phyloP scores from a whole-genome alignment of 2,113 vertebrate genomes.

The Alexandromys fortis region DNA sequence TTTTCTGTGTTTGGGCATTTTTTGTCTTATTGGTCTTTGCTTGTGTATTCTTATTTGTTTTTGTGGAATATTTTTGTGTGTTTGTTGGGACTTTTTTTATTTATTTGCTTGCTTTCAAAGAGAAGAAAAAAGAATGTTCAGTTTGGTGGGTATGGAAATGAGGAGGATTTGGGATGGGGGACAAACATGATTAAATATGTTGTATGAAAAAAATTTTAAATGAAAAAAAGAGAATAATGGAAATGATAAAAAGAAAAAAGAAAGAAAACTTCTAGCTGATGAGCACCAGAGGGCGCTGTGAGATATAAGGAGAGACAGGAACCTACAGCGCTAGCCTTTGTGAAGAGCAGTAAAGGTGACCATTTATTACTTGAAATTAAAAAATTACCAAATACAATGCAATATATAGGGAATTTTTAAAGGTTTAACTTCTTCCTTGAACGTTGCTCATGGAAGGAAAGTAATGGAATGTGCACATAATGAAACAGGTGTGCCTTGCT shows the following conservation, averaged over 20 bases:
- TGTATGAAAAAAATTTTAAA: not conserved
- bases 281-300: conserved; percentile 60
- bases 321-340: not conserved
- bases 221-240: not conserved
- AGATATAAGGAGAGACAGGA: not conserved
- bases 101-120: not conserved
- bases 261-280: not conserved
- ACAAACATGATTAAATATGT: not conserved
- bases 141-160: not conserved
- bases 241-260: not conserved
- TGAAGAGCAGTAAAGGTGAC: not conserved
- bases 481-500: not conserved
- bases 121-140: not conserved
- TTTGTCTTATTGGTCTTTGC: no score
- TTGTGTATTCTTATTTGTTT: no score
- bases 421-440: not conserved
- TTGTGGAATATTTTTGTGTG: not conserved
- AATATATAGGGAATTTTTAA: not conserved
- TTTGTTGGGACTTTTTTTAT: not conserved
- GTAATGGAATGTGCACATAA: not conserved
- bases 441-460: conserved; percentile 16
- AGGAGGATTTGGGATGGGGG: not conserved
- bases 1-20: no score
- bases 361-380: not conserved
- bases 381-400: conserved; percentile 10